Evolutionary conservation across 1,140 invertebrate genomes (phyloP), one percentile per base, ranked within the genome.

Genomic region (Danaus plexippus): DNA sequence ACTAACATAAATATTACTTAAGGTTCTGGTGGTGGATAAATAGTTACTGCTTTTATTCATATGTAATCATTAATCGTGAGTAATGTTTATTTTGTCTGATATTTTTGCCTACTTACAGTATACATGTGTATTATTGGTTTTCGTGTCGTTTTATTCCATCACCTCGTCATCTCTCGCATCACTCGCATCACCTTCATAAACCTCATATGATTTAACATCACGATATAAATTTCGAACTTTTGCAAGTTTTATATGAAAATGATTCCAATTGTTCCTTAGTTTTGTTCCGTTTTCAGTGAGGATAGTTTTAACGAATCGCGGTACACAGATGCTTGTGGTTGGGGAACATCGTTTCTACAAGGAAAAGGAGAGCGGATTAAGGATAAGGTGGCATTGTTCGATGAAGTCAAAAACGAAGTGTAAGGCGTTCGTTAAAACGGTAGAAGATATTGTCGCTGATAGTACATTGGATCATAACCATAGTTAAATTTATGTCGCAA

Each of bases 1-100:
- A 77, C 70, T 73, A 82, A 73, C 61, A 64, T 75, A 77, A 78
- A 75, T 77, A 68, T 79, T 81, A 81, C 71, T 80, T 80, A 68
- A 65, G 70, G 64, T 69, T 71, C 70, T 63, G 75, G 80, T 83
- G 80, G 74, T 79, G 80, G 80, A 79, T 75, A 82, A 72, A 78
- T 71, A 70, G 66, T 66, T 57, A 65, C 63, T 48, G 69, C 73
- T 75, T 77, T 82, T 76, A 73, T 80, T 81, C 71, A 82, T 76
- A 78, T 79, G 72, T 77, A 75, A 67, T 71, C 67, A 55, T 73
- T 75, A 70, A 71, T 74, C 71, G 53, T 77, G 67, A 75, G 73
- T 80, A 82, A 75, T 75, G 69, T 82, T 76, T 77, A 78, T 78
- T 64, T 74, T 64, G 64, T 66, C 57, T 59, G 59, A 73, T 74